Evolutionary conservation across 1,140 invertebrate species (phyloP).

Genomic region (Megalonaias nervosa): DNA sequence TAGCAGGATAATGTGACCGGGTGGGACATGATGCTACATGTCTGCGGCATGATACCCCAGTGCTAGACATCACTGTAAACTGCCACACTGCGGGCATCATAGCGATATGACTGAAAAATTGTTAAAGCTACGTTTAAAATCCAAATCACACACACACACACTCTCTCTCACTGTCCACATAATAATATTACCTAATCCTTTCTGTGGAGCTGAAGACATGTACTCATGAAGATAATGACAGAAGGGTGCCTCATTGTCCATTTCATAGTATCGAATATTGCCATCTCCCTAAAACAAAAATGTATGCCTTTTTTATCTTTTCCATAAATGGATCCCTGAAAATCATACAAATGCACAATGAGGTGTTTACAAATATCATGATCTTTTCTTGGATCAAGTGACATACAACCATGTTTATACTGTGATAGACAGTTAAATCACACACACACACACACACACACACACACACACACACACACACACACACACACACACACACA

Average conservation of each 20-base stretch:
- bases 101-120: no score
- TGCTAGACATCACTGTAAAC: no score
- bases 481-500: no score
- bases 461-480: no score
- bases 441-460: background rate
- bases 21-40: no score
- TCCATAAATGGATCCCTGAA: background rate
- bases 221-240: slow-evolving; percentile 93
- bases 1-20: no score
- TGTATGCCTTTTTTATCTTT: background rate
- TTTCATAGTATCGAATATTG: slow-evolving; percentile 95
- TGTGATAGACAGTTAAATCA: background rate
- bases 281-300: slow-evolving; percentile 85
- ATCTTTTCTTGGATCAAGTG: background rate
- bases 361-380: background rate
- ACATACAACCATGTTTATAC: background rate
- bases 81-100: no score
- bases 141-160: no score
- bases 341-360: background rate
- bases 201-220: slow-evolving; percentile 95
- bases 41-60: no score
- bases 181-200: slow-evolving; percentile 81
- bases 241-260: slow-evolving; percentile 87
- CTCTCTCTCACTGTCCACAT: no score
- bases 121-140: no score